These are phyloP conservation scores for Cydia amplana DNA, from an alignment of 1,140 invertebrate genomes.

Conservation along the genomic window DNA sequence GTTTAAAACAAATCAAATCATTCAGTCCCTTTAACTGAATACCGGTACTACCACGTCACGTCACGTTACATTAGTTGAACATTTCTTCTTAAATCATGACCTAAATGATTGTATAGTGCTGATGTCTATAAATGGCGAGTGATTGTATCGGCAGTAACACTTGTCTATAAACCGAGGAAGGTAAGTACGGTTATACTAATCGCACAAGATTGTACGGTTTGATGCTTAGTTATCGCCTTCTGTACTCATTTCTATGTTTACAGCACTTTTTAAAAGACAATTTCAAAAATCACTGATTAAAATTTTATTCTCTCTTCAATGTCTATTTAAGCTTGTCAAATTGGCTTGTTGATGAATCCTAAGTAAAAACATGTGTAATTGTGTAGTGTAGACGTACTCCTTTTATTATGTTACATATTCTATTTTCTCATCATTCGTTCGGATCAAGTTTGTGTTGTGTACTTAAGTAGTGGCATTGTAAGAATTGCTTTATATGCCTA, in stretches of 20 bases:
- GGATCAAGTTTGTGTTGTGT: too few relatives aligned
- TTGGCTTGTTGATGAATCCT: too few relatives aligned
- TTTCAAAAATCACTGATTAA: neutral
- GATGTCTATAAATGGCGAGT: constrained; percentile 20
- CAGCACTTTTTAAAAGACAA: neutral
- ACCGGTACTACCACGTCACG: neutral
- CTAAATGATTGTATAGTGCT: constrained; percentile 9
- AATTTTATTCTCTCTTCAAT: too few relatives aligned
- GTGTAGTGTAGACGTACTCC: too few relatives aligned
- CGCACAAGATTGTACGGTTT: constrained; percentile 26
- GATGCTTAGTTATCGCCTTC: constrained; percentile 20
- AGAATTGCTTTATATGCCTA: too few relatives aligned
- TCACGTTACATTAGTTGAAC: constrained; percentile 13
- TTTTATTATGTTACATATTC: too few relatives aligned
- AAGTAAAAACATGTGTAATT: too few relatives aligned
- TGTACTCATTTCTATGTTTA: constrained; percentile 8
- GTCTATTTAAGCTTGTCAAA: too few relatives aligned
- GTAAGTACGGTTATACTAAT: constrained; percentile 27
- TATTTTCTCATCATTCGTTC: too few relatives aligned
- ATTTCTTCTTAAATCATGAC: constrained; percentile 1
- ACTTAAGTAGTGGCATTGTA: too few relatives aligned
- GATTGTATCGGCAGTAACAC: constrained; percentile 29
- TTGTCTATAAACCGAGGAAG: constrained; percentile 25
- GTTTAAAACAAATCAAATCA: neutral
- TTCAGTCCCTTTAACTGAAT: neutral